phyloP scores from a whole-genome alignment of 2,797 vertebrate genomes.

The Podarcis lilfordi region DNA sequence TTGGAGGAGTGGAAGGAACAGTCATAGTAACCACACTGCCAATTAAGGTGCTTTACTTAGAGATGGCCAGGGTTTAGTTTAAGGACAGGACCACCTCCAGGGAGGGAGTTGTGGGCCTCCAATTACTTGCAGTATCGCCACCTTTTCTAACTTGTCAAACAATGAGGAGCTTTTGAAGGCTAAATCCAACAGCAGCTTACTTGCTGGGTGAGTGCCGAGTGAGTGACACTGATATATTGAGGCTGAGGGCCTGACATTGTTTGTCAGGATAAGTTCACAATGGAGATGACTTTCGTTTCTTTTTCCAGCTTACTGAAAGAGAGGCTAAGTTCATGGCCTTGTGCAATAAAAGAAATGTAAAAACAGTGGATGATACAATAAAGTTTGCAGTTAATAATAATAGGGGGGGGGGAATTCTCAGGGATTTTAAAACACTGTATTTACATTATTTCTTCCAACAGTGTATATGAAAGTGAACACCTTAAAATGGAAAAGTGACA shows the following conservation, averaged over 20 bases:
- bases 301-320: slow-evolving; percentile 48
- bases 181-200: slow-evolving; percentile 74
- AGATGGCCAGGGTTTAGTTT: slow-evolving; percentile 69
- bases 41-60: slow-evolving; percentile 65
- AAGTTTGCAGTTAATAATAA: slow-evolving; percentile 1
- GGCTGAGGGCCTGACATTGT: slow-evolving; percentile 68
- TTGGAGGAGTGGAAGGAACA: slow-evolving; percentile 47
- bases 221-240: slow-evolving; percentile 72
- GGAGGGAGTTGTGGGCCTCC: slow-evolving; percentile 72
- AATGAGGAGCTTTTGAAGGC: slow-evolving; percentile 73
- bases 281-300: slow-evolving; percentile 72
- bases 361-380: slow-evolving; percentile 10
- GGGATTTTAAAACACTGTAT: neutral
- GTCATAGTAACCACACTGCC: slow-evolving; percentile 71
- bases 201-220: slow-evolving; percentile 68
- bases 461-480: neutral
- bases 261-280: slow-evolving; percentile 74
- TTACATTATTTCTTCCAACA: neutral
- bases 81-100: slow-evolving; percentile 77
- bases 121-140: slow-evolving; percentile 70
- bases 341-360: neutral
- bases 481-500: neutral
- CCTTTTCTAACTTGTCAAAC: slow-evolving; percentile 70
- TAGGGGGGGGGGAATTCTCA: neutral
- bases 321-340: slow-evolving; percentile 19